Base-by-base conservation (phyloP, 2,797 vertebrate species). In the Ciconia nigra region DNA sequence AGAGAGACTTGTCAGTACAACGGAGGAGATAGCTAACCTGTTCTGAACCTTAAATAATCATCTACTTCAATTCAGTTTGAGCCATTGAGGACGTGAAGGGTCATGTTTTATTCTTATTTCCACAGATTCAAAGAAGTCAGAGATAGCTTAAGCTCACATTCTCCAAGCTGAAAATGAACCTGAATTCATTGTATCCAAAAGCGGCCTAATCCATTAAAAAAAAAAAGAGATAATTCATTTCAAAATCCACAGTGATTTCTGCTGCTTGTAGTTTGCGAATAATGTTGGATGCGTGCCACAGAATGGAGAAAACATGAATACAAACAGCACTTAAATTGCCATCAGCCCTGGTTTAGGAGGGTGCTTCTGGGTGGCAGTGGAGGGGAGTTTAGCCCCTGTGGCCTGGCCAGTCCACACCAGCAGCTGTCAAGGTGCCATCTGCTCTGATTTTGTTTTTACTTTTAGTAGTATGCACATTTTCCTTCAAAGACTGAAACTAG, bases 11-110 rank as follows among this genome's bases (percentile, higher is more conserved):
- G 90, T 59, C 59, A 78, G 66, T 55, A 66, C 51, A 47, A n/a
- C 33, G 7, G 37, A 76, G n/a, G 37, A 90, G 57, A 59, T 18
- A 71, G 18, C 41, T 66, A 93, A 89, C 71, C 35, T 87, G 28
- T 79, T 79, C 80, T 90, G 77, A 90, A 76, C 80, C 74, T 89
- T 72, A 90, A 88, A 90, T 89, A 94, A 89, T 72, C 71, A 74
- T 47, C 61, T 87, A 22, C 41, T 78, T 93, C 51, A 67, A 31
- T 90, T 83, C 78, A 65, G 31, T 65, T 54, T 81, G 74, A 95
- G 63, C 37, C 59, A 63, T 1, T 66, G 65, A 89, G 46, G 78
- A 67, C 13, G 8, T 33, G 33, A 89, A 92, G n/a, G 84, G 59
- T 74, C 52, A 77, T 24, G 44, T 59, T 94, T 93, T 84, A 84